Evolutionary conservation across 1,140 invertebrate genomes (phyloP), one percentile per base, ranked within the genome.

Genomic region (Paralvinella palmiformis): DNA sequence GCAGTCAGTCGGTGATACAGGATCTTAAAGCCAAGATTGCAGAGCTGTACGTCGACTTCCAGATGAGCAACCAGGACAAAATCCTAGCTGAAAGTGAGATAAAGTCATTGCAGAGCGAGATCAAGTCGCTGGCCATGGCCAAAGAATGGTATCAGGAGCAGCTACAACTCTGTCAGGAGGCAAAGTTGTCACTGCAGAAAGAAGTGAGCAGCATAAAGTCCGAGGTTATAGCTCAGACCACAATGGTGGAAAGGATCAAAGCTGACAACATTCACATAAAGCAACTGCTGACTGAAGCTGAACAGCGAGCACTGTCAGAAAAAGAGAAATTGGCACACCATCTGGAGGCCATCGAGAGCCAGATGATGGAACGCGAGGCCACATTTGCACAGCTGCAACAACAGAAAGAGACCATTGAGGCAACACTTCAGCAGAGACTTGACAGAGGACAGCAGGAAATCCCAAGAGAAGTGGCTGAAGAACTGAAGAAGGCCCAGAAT

Each of bases 131-230:
- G 24, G 68, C 76, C 45, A 80, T 78, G 65, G 75, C 79, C 6
- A 81, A 79, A 64, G 75, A 81, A 33, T 83, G 82, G 82, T 83
- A 82, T 65, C 76, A 80, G 69, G 73, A 81, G 27, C 81, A 83
- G 64, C 70, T 83, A 37, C 73, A 78, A 58, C 22, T 64, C 10
- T 73, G 77, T 41, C 80, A 82, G 59, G 74, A 77, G 37, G 72
- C 73, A 29, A 67, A 64, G 55, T 69, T 70, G 7, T 68, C 73
- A 36, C 66, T 83, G 13, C 82, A 83, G 65, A 74, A 75, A 50
- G 80, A 83, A 58, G 64, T 83, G 29, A 81, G 80, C 1, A 67
- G 69, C 20, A 62, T 75, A 0, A 79, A 83, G 69, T 69, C 67
- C 31, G 70, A 72, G 29, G 68, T 72, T 27, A 67, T 76, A 3